A percentile compares a stretch with the other conserved stretches of the same genome.
Evolutionary conservation across 2,888 invertebrate genomes (phyloP).

Genomic region (Actias luna): DNA sequence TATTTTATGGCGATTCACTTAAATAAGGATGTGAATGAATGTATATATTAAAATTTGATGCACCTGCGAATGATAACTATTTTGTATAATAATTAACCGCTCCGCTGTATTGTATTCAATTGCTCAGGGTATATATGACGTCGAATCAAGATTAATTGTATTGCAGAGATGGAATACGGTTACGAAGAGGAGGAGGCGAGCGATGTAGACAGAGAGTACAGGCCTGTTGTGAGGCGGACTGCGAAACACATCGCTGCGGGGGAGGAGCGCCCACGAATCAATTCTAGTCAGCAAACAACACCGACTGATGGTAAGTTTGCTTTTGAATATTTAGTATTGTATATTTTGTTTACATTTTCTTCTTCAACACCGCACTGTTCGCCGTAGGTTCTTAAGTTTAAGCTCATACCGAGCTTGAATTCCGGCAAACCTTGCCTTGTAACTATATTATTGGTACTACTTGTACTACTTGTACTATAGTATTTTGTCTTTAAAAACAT

Average conservation of each 20-base stretch:
- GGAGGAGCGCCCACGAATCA: constrained; percentile 82
- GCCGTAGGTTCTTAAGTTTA: no score
- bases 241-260: constrained; percentile 85
- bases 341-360: neutral
- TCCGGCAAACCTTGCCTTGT: no score
- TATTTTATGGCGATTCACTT: no score
- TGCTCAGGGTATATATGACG: neutral
- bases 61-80: neutral
- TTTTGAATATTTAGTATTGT: neutral
- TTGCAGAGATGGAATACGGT: constrained; percentile 68
- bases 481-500: no score
- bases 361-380: neutral
- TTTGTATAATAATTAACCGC: neutral
- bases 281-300: constrained; percentile 77
- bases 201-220: constrained; percentile 61
- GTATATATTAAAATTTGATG: neutral
- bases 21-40: no score
- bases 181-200: constrained; percentile 71
- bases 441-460: no score
- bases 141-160: constrained; percentile 16
- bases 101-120: neutral
- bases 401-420: no score
- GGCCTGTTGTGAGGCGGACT: constrained; percentile 72
- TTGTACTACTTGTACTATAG: no score
- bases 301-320: constrained; percentile 68